A percentile compares a stretch with the other conserved stretches of the same genome.
These are phyloP conservation scores for Drosophila albomicans DNA, from an alignment of 1,140 invertebrate species.

Conservation along the genomic window DNA sequence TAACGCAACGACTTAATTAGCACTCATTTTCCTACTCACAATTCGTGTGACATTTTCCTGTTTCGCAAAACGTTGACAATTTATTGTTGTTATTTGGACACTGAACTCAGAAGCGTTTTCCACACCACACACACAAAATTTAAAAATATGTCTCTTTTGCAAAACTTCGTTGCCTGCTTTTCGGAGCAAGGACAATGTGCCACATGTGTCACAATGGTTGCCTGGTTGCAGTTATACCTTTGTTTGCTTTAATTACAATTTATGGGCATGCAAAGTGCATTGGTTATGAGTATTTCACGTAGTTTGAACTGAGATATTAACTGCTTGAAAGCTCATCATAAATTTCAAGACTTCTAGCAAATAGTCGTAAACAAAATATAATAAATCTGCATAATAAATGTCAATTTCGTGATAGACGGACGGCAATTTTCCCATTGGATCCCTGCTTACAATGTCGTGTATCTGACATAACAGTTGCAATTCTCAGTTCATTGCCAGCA, in stretches of 20 bases:
- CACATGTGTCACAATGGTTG: not conserved
- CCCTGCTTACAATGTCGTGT: not conserved
- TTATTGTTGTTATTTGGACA: conserved; percentile 14
- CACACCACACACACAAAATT: conserved; percentile 8
- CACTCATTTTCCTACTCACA: not conserved
- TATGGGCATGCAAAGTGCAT: too few relatives aligned
- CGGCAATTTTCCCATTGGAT: conserved; percentile 8
- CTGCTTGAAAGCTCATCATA: not conserved
- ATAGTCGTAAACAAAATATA: conserved; percentile 4
- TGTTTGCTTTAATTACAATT: conserved; percentile 1
- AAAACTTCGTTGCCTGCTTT: not conserved
- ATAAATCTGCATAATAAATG: conserved; percentile 1
- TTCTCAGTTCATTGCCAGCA: conserved; percentile 13
- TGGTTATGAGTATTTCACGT: not conserved
- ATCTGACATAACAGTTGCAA: conserved; percentile 11
- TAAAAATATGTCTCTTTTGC: not conserved
- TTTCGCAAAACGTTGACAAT: conserved; percentile 5
- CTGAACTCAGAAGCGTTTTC: not conserved
- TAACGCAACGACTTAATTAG: conserved; percentile 15
- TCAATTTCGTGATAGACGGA: conserved; percentile 9
- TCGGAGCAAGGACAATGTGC: not conserved
- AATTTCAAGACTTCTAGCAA: not conserved
- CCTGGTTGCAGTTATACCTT: not conserved
- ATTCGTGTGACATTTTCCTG: not conserved
- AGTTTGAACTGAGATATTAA: not conserved